Evolutionary conservation across 2,797 vertebrate species (phyloP).

Genomic region (Falco berigora): DNA sequence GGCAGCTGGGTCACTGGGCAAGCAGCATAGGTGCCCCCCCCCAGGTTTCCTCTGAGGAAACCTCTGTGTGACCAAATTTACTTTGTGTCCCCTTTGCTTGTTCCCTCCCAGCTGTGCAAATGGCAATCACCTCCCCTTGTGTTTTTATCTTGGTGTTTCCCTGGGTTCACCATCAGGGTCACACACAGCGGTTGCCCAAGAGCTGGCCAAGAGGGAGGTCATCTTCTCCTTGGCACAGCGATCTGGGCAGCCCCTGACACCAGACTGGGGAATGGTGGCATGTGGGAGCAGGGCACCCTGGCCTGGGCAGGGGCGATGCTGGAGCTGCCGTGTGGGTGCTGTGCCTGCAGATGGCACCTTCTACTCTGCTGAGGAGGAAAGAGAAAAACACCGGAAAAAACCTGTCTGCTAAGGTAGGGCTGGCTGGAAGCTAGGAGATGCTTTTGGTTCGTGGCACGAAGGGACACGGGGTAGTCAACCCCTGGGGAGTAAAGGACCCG

Average conservation of each 20-base stretch:
- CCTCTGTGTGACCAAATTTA: neutral
- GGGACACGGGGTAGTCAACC: neutral
- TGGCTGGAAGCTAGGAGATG: neutral
- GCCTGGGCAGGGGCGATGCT: neutral
- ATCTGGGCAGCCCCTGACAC: neutral
- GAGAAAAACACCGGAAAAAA: neutral
- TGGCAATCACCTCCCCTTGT: rapidly evolving
- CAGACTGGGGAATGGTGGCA: neutral
- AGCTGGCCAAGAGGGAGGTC: neutral
- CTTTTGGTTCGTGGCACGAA: rapidly evolving
- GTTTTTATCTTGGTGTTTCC: neutral
- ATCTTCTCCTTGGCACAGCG: neutral
- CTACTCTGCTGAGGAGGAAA: conserved; percentile 2
- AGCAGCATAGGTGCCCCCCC: neutral
- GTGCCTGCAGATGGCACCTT: conserved; percentile 62
- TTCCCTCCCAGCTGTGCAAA: neutral
- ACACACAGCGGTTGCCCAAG: no score
- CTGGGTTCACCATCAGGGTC: neutral
- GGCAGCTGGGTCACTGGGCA: rapidly evolving
- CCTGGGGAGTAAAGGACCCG: neutral
- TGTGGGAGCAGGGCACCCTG: no score
- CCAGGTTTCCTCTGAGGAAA: neutral
- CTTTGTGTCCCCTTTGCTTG: neutral
- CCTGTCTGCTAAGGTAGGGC: neutral
- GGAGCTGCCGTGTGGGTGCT: neutral